Evolutionary conservation across 2,113 vertebrate genomes (phyloP).

Genomic region (Oncorhynchus clarkii): DNA sequence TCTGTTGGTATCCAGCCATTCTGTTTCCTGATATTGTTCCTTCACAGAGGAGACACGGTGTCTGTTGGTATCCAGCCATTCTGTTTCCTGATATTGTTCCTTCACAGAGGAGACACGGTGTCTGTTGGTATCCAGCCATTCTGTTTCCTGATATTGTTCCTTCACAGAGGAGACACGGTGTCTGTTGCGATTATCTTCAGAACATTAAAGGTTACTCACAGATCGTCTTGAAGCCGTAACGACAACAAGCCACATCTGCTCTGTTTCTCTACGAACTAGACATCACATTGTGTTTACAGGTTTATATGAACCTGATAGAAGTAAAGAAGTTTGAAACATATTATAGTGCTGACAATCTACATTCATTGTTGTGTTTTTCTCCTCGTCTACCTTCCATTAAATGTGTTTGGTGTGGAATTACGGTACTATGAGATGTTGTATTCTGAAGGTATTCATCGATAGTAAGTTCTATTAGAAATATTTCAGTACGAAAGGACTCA

Average conservation of each 20-base stretch:
- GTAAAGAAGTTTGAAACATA: background rate
- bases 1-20: background rate
- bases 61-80: background rate
- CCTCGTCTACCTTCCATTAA: no score
- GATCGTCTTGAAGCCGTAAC: background rate
- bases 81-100: conserved; percentile 22
- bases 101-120: background rate
- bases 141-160: background rate
- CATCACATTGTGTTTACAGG: background rate
- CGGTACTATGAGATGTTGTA: no score
- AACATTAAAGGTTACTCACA: background rate
- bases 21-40: conserved; percentile 7
- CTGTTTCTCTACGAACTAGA: background rate
- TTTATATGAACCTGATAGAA: background rate
- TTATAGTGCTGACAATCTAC: no score
- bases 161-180: no score
- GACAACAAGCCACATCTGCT: no score
- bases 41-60: background rate
- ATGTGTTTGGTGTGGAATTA: no score
- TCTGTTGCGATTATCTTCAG: background rate
- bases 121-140: background rate
- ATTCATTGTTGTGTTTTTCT: background rate
- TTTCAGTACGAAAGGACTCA: no score
- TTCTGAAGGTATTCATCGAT: no score
- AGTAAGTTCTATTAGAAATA: no score